Percentiles rank a stretch among this genome's conserved stretches.
Evolutionary conservation across 2,888 invertebrate species (phyloP).

Genomic region (Parelbella ahira): DNA sequence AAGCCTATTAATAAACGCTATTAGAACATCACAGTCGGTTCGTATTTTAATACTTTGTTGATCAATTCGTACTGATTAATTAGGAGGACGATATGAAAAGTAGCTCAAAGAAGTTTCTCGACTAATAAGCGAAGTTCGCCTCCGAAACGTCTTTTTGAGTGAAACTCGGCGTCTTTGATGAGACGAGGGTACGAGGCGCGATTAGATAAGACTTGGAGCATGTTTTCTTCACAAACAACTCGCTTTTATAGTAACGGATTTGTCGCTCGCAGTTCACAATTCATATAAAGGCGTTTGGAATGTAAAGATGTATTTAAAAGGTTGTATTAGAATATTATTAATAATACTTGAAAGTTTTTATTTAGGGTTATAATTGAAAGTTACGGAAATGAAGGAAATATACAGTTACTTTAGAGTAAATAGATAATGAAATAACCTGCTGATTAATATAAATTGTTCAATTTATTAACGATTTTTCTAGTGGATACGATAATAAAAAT

Average conservation of each 20-base stretch:
- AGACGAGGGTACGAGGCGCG: slow-evolving; percentile 48
- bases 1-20: slow-evolving; percentile 52
- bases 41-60: slow-evolving; percentile 69
- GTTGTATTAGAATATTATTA: not conserved
- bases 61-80: slow-evolving; percentile 70
- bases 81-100: slow-evolving; percentile 70
- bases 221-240: slow-evolving; percentile 33
- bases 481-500: too few relatives aligned
- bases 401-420: too few relatives aligned
- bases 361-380: too few relatives aligned
- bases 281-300: slow-evolving; percentile 14
- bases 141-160: slow-evolving; percentile 66
- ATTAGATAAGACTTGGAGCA: slow-evolving; percentile 44
- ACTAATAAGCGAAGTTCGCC: slow-evolving; percentile 71
- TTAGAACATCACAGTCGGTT: slow-evolving; percentile 44
- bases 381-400: too few relatives aligned
- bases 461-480: too few relatives aligned
- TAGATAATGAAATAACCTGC: too few relatives aligned
- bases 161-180: slow-evolving; percentile 63
- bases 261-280: slow-evolving; percentile 7
- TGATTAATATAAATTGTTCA: too few relatives aligned
- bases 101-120: slow-evolving; percentile 53
- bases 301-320: not conserved
- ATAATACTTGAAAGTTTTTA: too few relatives aligned
- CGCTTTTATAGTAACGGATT: slow-evolving; percentile 25